Conservation (phyloP, 1,140 invertebrate genomes). For the Paraescarpia echinospica region DNA sequence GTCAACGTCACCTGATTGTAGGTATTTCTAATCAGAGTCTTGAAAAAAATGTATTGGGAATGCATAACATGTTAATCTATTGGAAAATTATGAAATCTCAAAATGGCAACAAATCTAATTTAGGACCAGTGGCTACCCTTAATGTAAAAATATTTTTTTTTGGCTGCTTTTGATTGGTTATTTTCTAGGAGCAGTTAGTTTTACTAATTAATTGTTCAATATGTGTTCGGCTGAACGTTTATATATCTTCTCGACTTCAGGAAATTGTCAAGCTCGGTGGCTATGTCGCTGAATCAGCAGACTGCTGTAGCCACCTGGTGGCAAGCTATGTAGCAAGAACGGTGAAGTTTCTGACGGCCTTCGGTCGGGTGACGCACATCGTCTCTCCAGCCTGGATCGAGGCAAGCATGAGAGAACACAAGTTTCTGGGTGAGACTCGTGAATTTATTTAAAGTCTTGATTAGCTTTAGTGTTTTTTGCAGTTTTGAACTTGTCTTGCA, state of each 20-base stretch:
- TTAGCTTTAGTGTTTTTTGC: no score
- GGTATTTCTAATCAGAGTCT: no score
- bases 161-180: not conserved
- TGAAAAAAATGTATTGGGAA: no score
- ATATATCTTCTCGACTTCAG: not conserved
- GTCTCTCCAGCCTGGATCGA: constrained; percentile 80
- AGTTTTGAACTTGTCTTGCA: no score
- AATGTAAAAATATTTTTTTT: not conserved
- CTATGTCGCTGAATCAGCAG: not conserved
- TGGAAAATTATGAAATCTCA: no score
- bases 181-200: not conserved
- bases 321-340: constrained; percentile 76
- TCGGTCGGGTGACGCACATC: constrained; percentile 76
- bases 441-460: not conserved
- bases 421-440: constrained; percentile 67
- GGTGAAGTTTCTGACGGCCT: constrained; percentile 80
- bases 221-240: not conserved
- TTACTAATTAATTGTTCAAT: not conserved
- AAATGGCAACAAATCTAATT: no score
- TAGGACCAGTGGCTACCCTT: no score
- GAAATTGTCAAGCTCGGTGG: constrained; percentile 9
- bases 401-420: constrained; percentile 73
- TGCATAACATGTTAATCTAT: no score
- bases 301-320: constrained; percentile 79
- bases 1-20: no score